Evolutionary conservation across 2,113 vertebrate genomes (phyloP), one percentile per base, ranked within the genome.

Genomic region (Paratilapia polleni): DNA sequence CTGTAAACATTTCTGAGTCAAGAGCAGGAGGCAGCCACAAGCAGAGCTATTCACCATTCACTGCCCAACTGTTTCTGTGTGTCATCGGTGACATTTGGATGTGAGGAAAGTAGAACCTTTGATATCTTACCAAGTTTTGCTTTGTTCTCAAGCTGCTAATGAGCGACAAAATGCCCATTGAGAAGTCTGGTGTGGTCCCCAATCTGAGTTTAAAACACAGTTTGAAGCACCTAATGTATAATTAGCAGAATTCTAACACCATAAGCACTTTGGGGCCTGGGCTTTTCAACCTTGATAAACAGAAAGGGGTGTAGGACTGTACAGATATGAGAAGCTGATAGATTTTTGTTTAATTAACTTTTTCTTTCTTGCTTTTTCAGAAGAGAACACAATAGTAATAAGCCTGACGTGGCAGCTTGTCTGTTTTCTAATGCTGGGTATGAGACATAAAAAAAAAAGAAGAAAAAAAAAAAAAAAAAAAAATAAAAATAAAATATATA

Each of bases 61-160:
- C 77, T 76, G 66, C 49, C 87, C 85, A 87, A 80, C 85, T 86
- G 83, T 70, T 80, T 86, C 54, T 34, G 49, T 87, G 84, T 87
- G 91, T 93, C 91, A 91, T 90, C 82, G 3, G 62, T 91, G 87
- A 87, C 86, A 91, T 93, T 93, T 94, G 66, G 82, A 78, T 49
- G 83, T 2, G 86, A 88, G 68, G 70, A 81, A 91, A 86, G 85
- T 86, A 80, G 76, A 78, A 74, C 4, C 41, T 41, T 54, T 81
- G 58, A 58, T 49, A 73, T 38, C 31, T 54, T 52, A 38, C 80
- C 62, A 81, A 74, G 28, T 63, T 80, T 61, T 70, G 43, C 76
- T 88, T 91, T 81, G 66, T 92, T 90, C 77, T 82, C 41, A 77
- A 59, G 60, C 38, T 83, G 61, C 49, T 90, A 88, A 90, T 82